Conservation (phyloP, 2,113 vertebrate species). For the Stigmatopora argus region DNA sequence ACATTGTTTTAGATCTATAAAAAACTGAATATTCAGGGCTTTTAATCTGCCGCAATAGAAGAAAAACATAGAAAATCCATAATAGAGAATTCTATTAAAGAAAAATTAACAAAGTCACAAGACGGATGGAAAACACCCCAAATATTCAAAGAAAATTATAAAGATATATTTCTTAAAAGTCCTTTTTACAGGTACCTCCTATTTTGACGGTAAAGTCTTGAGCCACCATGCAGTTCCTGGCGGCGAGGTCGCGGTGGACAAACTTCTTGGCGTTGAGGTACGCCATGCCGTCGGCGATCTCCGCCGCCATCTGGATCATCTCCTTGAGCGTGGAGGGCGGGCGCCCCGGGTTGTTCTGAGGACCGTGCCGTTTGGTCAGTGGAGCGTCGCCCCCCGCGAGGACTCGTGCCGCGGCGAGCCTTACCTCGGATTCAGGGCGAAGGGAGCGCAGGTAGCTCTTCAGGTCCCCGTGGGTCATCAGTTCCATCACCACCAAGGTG, state of each 20-base stretch:
- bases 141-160: neutral
- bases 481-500: constrained; percentile 93
- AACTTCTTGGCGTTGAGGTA: constrained; percentile 97
- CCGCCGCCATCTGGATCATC: constrained; percentile 92
- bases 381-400: neutral
- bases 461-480: constrained; percentile 92
- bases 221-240: constrained; percentile 96
- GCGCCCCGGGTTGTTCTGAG: constrained; percentile 86
- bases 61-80: too few species aligned
- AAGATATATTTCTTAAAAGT: neutral
- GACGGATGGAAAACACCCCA: neutral
- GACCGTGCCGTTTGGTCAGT: neutral
- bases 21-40: too few species aligned
- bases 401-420: too few species aligned
- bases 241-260: constrained; percentile 92
- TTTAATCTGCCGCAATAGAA: too few species aligned
- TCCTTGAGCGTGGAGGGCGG: constrained; percentile 85
- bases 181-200: constrained; percentile 71
- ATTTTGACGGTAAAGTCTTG: constrained; percentile 92
- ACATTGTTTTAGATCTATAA: too few species aligned
- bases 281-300: constrained; percentile 96
- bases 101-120: neutral
- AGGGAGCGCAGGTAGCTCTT: constrained; percentile 91
- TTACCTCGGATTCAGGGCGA: constrained; percentile 89
- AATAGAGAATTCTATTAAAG: too few species aligned